These are phyloP conservation scores for Andrena camellia DNA, from an alignment of 2,888 invertebrate genomes.

Conservation along the genomic window DNA sequence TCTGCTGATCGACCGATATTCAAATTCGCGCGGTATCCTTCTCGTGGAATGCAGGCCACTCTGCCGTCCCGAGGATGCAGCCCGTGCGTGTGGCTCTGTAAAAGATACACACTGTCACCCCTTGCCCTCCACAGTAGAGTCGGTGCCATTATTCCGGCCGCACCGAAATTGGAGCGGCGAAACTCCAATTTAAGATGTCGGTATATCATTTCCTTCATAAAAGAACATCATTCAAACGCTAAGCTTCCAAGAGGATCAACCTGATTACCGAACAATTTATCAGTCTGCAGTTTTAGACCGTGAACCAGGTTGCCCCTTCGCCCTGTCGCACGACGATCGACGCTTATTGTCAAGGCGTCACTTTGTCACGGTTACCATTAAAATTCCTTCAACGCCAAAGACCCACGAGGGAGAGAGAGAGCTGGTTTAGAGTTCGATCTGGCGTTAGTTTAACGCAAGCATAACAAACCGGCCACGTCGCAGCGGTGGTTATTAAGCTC, in stretches of 20 bases:
- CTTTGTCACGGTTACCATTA: slow-evolving; percentile 22
- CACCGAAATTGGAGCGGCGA: slow-evolving; percentile 51
- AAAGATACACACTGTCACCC: slow-evolving; percentile 43
- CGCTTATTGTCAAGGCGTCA: slow-evolving; percentile 27
- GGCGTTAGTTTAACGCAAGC: slow-evolving; percentile 21
- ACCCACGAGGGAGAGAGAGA: slow-evolving; percentile 1
- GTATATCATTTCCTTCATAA: slow-evolving; percentile 45
- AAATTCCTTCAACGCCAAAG: not conserved
- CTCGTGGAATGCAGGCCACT: slow-evolving; percentile 75
- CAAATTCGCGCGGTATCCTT: slow-evolving; percentile 72
- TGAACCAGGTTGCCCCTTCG: slow-evolving; percentile 22
- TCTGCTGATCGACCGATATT: slow-evolving; percentile 76
- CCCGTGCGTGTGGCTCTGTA: slow-evolving; percentile 39
- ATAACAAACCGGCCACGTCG: slow-evolving; percentile 48
- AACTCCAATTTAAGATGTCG: slow-evolving; percentile 61
- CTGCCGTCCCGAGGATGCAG: slow-evolving; percentile 45
- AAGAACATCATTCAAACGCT: slow-evolving; percentile 33
- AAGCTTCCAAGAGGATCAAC: slow-evolving; percentile 57
- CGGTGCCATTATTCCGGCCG: slow-evolving; percentile 37
- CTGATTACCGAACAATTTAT: slow-evolving; percentile 60
- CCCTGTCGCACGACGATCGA: slow-evolving; percentile 53
- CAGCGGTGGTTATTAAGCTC: slow-evolving; percentile 26
- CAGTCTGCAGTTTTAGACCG: slow-evolving; percentile 34
- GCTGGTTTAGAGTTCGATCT: slow-evolving; percentile 24
- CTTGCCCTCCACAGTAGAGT: not conserved